Evolutionary conservation across 2,888 invertebrate species (phyloP), one percentile per base, ranked within the genome.

Genomic region (Megamerina dolium): DNA sequence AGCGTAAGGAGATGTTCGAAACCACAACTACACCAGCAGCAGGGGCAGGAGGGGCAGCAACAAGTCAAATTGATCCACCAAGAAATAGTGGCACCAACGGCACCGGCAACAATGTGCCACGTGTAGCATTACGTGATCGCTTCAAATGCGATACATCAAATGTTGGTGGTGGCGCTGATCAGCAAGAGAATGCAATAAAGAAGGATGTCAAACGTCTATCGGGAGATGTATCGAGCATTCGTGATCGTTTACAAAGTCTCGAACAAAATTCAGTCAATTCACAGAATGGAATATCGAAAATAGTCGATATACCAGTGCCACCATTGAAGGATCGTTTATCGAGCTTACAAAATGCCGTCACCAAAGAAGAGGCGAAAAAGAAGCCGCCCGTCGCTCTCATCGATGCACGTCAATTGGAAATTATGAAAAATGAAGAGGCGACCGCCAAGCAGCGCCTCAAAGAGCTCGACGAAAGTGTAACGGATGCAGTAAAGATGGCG

Each of bases 1-100:
- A 88, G 72, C 76, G 88, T 55, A 81, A 87, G 57, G 87, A 87
- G 68, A 78, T 90, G 47, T 90, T 90, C 59, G 89, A 90, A 68
- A 45, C 54, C 29, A 38, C 20, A 23, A 23, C 35, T 16, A 49
- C 48, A 40, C 38, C 45, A 45, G 49, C 27, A 4, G 33, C 13
- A 9, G 32, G 32, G 18, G 30, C 17, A 10, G 48, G 40, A 5
- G 30, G 36, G 9, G 42, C 20, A 13, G 46, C 26, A 12, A 49
- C 48, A 16, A 58, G 63, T 3, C 58, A 57, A n/a, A 45, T 61
- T 12, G 57, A 60, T 26, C 37, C 64, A 17, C 56, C 59, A 8
- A n/a, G n/a, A n/a, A n/a, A n/a, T n/a, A n/a, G n/a, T n/a, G n/a
- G n/a, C n/a, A n/a, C n/a, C n/a, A n/a, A n/a, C n/a, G n/a, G n/a